Base-by-base conservation (phyloP, 2,113 vertebrate genomes). In the Zonotrichia leucophrys region DNA sequence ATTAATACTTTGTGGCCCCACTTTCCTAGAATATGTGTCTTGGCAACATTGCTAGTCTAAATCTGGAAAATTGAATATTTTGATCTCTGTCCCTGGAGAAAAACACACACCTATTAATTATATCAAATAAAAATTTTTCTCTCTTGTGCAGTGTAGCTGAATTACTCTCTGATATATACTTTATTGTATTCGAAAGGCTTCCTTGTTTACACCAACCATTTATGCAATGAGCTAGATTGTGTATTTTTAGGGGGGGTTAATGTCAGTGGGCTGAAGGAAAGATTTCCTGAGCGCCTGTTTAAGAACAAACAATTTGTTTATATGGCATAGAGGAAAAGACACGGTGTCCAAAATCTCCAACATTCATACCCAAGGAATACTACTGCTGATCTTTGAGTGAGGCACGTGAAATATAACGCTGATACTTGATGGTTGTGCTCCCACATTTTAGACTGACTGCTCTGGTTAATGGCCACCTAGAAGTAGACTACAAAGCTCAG, bases 31-130 rank as follows among this genome's bases (percentile, higher is more conserved):
- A 87, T 62, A 53, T 56, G 28, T 55, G 30, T 58, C 90, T 92
- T 82, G 75, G 83, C 80, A 90, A 79, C 35, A 62, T 44, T 39
- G 41, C 25, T 72, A 56, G 55, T 62, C 59, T 91, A 92, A 87
- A 88, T 84, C 53, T 49, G 55, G 82, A 23, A 95, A 92, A 92
- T 31, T 56, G 55, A 84, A 4, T 85, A 94, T 95, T 92, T 95
- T 90, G 42, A 79, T 86, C 50, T 90, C 66, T 59, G 27, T 79
- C 58, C 66, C 75, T 66, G 49, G 55, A 79, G 85, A 92, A 90
- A 90, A 94, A 87, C 30, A 47, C 1, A 4, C 41, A 80, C 63
- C 68, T 84, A 73, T 83, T 86, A 52, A 73, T 92, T 86, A 52
- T 58, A 83, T 60, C 64, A 74, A 72, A 77, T 95, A 52, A 94